Conservation (phyloP, 2,797 vertebrate species). For the Tauraco hartlaubi region DNA sequence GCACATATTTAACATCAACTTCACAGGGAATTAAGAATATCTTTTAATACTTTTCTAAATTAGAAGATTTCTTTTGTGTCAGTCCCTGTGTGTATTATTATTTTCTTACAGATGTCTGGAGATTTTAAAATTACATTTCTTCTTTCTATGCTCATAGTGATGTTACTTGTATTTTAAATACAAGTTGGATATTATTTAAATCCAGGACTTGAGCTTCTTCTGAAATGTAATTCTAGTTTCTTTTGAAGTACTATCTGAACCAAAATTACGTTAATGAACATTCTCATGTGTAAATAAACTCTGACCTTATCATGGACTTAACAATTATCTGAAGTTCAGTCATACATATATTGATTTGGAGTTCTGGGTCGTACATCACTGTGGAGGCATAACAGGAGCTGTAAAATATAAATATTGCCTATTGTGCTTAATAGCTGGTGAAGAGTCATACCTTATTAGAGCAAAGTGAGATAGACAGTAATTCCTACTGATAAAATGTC, state of each 20-base stretch:
- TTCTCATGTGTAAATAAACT: slow-evolving; percentile 34
- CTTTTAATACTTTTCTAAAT: background rate
- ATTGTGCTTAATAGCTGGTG: background rate
- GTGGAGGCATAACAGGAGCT: background rate
- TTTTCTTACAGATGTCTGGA: background rate
- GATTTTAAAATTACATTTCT: slow-evolving; percentile 3
- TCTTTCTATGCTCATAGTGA: background rate
- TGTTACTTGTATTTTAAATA: background rate
- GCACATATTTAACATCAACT: background rate
- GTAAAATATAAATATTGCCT: background rate
- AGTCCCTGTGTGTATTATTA: background rate
- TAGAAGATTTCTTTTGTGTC: background rate
- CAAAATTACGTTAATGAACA: slow-evolving; percentile 28
- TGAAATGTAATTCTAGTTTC: background rate
- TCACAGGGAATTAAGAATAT: slow-evolving; percentile 23
- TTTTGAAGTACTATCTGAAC: slow-evolving; percentile 10
- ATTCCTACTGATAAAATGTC: background rate
- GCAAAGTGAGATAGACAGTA: background rate
- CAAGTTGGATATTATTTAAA: slow-evolving; percentile 14
- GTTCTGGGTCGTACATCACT: background rate
- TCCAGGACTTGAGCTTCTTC: background rate
- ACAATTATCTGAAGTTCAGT: background rate
- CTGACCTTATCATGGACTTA: slow-evolving; percentile 31
- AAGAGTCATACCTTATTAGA: background rate
- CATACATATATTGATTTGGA: background rate